Conservation (phyloP, 2,113 vertebrate genomes). For the Poeciliopsis occidentalis region DNA sequence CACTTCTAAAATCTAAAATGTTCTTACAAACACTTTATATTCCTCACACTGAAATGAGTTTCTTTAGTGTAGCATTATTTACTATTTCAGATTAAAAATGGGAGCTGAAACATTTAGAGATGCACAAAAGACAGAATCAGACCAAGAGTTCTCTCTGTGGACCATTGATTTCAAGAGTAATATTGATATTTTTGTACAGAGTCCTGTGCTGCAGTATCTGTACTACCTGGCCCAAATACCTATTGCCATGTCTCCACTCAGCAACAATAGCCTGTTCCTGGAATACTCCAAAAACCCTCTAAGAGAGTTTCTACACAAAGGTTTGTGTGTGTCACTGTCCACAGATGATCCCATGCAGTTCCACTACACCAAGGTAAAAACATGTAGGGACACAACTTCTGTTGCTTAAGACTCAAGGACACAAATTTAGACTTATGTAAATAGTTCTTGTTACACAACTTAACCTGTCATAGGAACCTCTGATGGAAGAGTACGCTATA, state of each 20-base stretch:
- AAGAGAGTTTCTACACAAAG: conserved; percentile 91
- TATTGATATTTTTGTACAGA: conserved; percentile 73
- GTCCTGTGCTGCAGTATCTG: conserved; percentile 93
- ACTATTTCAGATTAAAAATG: not conserved
- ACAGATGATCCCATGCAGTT: conserved; percentile 97
- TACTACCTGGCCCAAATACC: conserved; percentile 95
- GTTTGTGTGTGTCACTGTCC: conserved; percentile 89
- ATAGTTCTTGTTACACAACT: not conserved
- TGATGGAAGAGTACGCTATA: conserved; percentile 97
- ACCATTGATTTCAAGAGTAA: not conserved
- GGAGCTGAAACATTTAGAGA: not conserved
- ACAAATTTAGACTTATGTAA: not conserved
- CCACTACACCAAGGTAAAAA: conserved; percentile 92
- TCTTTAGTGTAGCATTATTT: not conserved
- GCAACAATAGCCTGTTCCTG: conserved; percentile 94
- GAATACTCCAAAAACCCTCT: conserved; percentile 95
- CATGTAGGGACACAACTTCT: not conserved
- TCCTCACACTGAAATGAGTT: not conserved
- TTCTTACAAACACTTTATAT: not conserved
- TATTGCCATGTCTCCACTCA: conserved; percentile 96
- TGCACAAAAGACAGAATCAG: not conserved
- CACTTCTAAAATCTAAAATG: not conserved
- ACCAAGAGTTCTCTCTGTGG: not conserved
- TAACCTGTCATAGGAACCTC: conserved; percentile 83
- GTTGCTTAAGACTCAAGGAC: not conserved